Percentiles rank a stretch among this genome's conserved stretches.
phyloP scores from a whole-genome alignment of 2,113 vertebrate species.

The Bagarius yarrelli region DNA sequence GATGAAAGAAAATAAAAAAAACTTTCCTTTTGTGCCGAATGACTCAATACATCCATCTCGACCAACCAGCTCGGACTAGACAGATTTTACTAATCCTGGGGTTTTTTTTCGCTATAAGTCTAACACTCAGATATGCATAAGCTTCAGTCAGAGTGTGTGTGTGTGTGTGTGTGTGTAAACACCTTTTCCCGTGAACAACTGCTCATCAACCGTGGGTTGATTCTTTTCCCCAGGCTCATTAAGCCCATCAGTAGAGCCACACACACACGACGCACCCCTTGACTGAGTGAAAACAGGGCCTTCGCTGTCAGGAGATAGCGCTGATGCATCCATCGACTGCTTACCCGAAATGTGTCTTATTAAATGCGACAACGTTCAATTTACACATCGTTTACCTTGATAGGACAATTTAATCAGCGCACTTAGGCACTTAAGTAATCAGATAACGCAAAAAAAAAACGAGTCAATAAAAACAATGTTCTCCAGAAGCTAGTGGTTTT shows the following conservation, averaged over 20 bases:
- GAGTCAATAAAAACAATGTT: too few species aligned
- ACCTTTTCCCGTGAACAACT: background rate
- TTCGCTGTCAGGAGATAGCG: background rate
- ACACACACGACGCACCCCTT: background rate
- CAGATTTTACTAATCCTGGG: background rate
- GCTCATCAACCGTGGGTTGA: background rate
- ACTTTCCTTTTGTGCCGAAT: background rate
- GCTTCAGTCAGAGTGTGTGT: background rate
- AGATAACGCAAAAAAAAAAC: background rate
- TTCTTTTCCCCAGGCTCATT: background rate
- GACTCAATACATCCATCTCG: background rate
- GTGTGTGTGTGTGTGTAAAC: conserved; percentile 15
- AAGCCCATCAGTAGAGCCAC: background rate
- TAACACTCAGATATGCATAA: background rate
- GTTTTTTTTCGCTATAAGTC: background rate
- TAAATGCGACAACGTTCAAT: background rate
- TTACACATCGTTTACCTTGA: background rate
- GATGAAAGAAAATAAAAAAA: background rate
- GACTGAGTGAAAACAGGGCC: background rate
- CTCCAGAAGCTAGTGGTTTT: background rate
- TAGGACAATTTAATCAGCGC: background rate
- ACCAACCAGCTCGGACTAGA: background rate
- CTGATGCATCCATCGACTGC: too few species aligned
- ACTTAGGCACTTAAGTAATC: background rate
- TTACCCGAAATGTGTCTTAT: background rate